A percentile compares a stretch with the other conserved stretches of the same genome.
phyloP scores from a whole-genome alignment of 2,888 invertebrate genomes.

The Zaprionus obscuricornis region DNA sequence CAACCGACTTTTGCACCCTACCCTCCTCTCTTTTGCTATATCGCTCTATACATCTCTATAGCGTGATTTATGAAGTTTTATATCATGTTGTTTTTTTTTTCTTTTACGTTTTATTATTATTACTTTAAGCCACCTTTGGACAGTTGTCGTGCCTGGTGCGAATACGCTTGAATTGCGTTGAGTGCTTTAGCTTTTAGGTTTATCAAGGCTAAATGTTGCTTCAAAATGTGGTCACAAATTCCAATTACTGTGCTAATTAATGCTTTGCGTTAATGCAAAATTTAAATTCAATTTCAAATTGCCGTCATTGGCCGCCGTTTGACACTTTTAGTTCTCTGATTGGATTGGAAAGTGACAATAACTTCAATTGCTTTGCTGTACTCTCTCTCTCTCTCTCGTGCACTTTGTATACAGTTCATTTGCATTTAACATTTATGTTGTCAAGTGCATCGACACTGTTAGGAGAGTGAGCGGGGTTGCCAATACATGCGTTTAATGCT shows the following conservation, averaged over 20 bases:
- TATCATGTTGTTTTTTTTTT: background rate
- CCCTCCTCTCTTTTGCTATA: background rate
- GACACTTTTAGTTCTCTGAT: no score
- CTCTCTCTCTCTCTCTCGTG: background rate
- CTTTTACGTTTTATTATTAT: background rate
- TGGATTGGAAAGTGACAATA: no score
- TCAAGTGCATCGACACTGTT: slow-evolving; percentile 24
- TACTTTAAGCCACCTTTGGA: slow-evolving; percentile 8
- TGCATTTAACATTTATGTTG: slow-evolving; percentile 49
- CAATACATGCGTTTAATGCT: no score
- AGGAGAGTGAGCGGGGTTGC: no score
- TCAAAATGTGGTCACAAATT: slow-evolving; percentile 2
- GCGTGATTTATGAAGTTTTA: slow-evolving; percentile 8
- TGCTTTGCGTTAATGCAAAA: slow-evolving; percentile 3
- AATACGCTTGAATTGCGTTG: slow-evolving; percentile 26
- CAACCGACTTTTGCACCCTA: slow-evolving; percentile 9
- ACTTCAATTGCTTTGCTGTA: background rate
- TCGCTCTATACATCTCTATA: background rate
- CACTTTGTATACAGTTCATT: slow-evolving; percentile 26
- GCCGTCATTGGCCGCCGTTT: no score
- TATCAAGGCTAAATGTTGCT: slow-evolving; percentile 41
- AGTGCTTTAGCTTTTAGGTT: slow-evolving; percentile 22
- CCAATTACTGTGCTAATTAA: slow-evolving; percentile 41
- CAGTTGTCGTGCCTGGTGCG: slow-evolving; percentile 35
- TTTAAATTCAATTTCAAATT: slow-evolving; percentile 19